phyloP scores from a whole-genome alignment of 2,888 invertebrate species.

The Kuschelorhynchus macadamiae region DNA sequence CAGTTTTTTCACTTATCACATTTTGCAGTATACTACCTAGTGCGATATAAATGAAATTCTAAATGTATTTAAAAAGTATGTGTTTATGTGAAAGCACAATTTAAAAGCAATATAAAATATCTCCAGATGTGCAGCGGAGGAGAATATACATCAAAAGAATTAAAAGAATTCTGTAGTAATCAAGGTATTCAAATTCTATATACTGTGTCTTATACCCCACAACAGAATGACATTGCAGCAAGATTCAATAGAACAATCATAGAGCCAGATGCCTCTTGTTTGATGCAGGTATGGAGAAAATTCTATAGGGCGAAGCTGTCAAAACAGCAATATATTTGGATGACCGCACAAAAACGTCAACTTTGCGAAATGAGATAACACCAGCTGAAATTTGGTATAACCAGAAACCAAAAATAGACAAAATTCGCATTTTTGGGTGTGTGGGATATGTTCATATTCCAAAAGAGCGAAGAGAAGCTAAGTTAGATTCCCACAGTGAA shows the following conservation, averaged over 20 bases:
- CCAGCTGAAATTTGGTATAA: too few species aligned
- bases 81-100: slow-evolving; percentile 27
- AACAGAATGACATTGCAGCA: slow-evolving; percentile 48
- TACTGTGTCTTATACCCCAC: slow-evolving; percentile 40
- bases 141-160: slow-evolving; percentile 44
- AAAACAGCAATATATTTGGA: slow-evolving; percentile 32
- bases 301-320: slow-evolving; percentile 46
- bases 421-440: too few species aligned
- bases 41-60: slow-evolving; percentile 33
- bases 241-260: slow-evolving; percentile 41
- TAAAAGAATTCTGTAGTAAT: slow-evolving; percentile 40
- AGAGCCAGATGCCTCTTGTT: slow-evolving; percentile 47
- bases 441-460: too few species aligned
- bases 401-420: too few species aligned
- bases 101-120: slow-evolving; percentile 14
- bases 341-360: slow-evolving; percentile 10
- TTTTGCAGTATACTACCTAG: slow-evolving; percentile 25
- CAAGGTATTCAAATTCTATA: slow-evolving; percentile 45
- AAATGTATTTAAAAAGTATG: slow-evolving; percentile 31
- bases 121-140: slow-evolving; percentile 43
- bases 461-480: too few species aligned
- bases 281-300: slow-evolving; percentile 38
- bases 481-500: too few species aligned
- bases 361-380: too few species aligned
- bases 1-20: slow-evolving; percentile 38